Evolutionary conservation across 2,797 vertebrate genomes (phyloP).

Genomic region (Merluccius polli): DNA sequence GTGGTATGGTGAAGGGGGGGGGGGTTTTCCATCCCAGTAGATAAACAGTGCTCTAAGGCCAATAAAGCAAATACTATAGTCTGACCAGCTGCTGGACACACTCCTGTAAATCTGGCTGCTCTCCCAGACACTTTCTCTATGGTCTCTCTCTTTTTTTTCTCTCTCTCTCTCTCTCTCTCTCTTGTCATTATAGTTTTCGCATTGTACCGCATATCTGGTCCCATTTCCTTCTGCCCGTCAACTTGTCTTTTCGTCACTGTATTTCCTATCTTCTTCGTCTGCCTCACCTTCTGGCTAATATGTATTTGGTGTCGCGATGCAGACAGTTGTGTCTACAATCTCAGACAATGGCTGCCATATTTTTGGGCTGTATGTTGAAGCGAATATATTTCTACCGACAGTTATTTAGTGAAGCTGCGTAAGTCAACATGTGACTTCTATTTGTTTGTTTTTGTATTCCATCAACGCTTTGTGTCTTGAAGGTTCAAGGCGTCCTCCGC

Average conservation of each 20-base stretch:
- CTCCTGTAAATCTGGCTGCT: conserved; percentile 41
- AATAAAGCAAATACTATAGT: conserved; percentile 51
- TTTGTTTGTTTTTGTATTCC: no score
- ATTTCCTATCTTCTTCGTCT: conserved; percentile 20
- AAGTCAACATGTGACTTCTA: no score
- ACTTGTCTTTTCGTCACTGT: conserved; percentile 24
- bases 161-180: conserved; percentile 1
- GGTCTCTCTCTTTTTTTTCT: conserved; percentile 3
- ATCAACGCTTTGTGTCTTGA: no score
- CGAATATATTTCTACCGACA: no score
- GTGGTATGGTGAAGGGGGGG: conserved; percentile 7
- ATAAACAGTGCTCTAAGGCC: conserved; percentile 50
- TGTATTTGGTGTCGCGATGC: conserved; percentile 5
- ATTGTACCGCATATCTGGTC: conserved; percentile 27
- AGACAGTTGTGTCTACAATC: no score
- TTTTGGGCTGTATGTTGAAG: no score
- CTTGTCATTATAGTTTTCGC: conserved; percentile 21
- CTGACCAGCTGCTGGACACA: conserved; percentile 48
- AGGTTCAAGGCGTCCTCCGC: not conserved
- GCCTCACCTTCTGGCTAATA: conserved; percentile 18
- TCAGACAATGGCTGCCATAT: no score
- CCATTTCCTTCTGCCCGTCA: conserved; percentile 39
- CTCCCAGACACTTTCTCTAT: conserved; percentile 37
- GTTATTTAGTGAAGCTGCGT: no score
- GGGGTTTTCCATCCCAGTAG: conserved; percentile 48